A percentile compares a stretch with the other conserved stretches of the same genome.
phyloP scores from a whole-genome alignment of 2,113 vertebrate species.

The Stictonetta naevosa region DNA sequence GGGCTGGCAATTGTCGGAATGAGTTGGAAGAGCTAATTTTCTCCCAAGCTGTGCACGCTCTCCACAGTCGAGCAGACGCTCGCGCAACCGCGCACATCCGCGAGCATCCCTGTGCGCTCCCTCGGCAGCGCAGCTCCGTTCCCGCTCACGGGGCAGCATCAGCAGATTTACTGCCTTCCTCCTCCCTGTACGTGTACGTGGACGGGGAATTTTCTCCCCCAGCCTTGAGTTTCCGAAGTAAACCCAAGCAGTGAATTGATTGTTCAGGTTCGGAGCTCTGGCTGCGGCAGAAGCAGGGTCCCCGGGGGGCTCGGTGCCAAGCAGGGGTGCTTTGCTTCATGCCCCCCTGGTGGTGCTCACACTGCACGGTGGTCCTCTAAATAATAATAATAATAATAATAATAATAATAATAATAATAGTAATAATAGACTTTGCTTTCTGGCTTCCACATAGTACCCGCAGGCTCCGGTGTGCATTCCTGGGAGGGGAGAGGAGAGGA shows the following conservation, averaged over 20 bases:
- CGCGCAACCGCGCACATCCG: background rate
- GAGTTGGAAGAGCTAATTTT: conserved; percentile 38
- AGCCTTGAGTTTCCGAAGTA: background rate
- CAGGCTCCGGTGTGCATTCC: background rate
- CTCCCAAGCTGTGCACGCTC: conserved; percentile 58
- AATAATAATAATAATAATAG: no score
- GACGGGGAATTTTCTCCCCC: background rate
- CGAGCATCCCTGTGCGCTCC: background rate
- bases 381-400: background rate
- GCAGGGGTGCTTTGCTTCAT: background rate
- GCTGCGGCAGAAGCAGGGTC: accelerated
- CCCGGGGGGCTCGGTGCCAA: no score
- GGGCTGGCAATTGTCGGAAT: background rate
- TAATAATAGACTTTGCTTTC: background rate
- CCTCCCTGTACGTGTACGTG: accelerated
- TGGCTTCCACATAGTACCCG: background rate
- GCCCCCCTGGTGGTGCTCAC: accelerated
- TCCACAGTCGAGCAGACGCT: background rate
- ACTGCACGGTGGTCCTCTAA: background rate
- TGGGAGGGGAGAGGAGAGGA: background rate
- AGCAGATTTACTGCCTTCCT: background rate
- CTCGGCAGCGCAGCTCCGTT: background rate
- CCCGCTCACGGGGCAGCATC: no score
- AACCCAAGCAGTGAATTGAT: background rate
- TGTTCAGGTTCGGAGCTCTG: background rate